These are phyloP conservation scores for Xyrichtys novacula DNA, from an alignment of 2,797 vertebrate species.

Conservation along the genomic window DNA sequence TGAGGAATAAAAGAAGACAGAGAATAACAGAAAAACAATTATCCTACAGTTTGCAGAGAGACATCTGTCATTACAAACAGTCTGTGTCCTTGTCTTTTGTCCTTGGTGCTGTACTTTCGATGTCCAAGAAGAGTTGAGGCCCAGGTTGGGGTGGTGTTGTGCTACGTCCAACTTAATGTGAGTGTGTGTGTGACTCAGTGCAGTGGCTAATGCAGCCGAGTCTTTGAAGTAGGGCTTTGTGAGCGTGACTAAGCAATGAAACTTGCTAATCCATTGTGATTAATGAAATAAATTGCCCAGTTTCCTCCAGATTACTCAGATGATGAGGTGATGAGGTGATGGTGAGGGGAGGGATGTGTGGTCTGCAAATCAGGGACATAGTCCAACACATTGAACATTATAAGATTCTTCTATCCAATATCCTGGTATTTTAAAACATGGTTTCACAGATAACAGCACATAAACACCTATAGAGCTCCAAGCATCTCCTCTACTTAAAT, in stretches of 20 bases:
- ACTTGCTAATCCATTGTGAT: conserved; percentile 86
- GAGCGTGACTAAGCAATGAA: conserved; percentile 87
- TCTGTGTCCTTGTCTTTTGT: conserved; percentile 72
- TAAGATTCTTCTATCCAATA: no score
- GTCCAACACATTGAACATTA: conserved; percentile 24
- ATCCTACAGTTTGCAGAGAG: conserved; percentile 17
- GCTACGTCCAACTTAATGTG: conserved; percentile 50
- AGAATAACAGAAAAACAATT: conserved; percentile 31
- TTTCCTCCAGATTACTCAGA: conserved; percentile 67
- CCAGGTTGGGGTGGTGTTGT: conserved; percentile 62
- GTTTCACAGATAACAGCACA: no score
- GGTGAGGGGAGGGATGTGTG: conserved; percentile 35
- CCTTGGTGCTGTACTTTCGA: conserved; percentile 70
- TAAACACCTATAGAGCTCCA: no score
- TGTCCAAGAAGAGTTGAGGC: conserved; percentile 73
- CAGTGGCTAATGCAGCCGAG: conserved; percentile 68
- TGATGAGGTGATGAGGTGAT: conserved; percentile 55
- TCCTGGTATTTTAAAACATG: no score
- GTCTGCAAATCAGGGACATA: conserved; percentile 36
- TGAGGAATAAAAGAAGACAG: neutral
- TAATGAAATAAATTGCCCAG: conserved; percentile 86
- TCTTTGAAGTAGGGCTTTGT: conserved; percentile 82
- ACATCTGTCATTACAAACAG: conserved; percentile 48
- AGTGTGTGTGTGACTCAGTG: conserved; percentile 53
- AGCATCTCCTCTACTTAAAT: no score